These are phyloP conservation scores for Philonicus albiceps DNA, from an alignment of 2,888 invertebrate genomes.

Conservation along the genomic window DNA sequence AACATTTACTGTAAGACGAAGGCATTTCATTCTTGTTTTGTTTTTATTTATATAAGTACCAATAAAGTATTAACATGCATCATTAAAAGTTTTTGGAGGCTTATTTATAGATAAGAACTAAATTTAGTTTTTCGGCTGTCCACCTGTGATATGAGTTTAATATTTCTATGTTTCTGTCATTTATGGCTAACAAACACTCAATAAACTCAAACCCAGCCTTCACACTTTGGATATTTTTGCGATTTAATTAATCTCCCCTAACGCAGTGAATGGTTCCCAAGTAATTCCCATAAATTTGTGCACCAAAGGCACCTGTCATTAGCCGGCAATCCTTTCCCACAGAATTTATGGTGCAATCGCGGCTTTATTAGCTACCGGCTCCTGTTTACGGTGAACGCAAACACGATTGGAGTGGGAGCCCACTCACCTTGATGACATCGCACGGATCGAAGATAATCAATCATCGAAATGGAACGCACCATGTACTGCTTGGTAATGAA, in stretches of 20 bases:
- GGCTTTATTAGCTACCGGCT: conserved; percentile 45
- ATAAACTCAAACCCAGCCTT: background rate
- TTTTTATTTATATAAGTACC: background rate
- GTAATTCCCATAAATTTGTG: background rate
- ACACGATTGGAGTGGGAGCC: background rate
- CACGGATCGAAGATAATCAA: conserved; percentile 25
- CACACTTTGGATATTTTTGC: background rate
- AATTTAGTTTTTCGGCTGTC: background rate
- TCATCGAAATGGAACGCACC: conserved; percentile 33
- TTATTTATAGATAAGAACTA: background rate
- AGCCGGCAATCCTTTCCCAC: conserved; percentile 43
- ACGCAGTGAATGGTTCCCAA: background rate
- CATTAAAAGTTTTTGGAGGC: background rate
- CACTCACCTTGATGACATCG: conserved; percentile 4
- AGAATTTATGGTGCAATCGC: conserved; percentile 41
- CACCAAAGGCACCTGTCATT: conserved; percentile 31
- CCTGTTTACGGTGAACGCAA: conserved; percentile 39
- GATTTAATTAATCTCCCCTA: conserved; percentile 11
- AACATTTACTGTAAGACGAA: background rate
- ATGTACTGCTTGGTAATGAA: conserved; percentile 19
- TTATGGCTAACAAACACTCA: background rate
- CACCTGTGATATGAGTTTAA: background rate
- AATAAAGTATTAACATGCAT: background rate
- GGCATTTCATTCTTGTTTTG: background rate
- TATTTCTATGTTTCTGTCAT: background rate